These are phyloP conservation scores for Dexiosoma caninum DNA, from an alignment of 2,888 invertebrate genomes.

Conservation along the genomic window DNA sequence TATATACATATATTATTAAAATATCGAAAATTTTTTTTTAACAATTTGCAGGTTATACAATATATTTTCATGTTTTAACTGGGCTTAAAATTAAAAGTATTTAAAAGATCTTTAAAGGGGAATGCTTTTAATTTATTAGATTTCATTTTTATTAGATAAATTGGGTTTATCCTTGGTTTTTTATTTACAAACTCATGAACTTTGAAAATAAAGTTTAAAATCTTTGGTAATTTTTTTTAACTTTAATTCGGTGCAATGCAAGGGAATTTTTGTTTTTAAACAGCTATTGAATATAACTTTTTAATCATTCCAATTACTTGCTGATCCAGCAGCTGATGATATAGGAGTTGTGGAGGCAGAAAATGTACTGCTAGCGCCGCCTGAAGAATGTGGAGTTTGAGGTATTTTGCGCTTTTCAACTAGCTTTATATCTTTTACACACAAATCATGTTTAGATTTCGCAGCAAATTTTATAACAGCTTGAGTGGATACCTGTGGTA, in stretches of 20 bases:
- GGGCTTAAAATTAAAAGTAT: constrained; percentile 31
- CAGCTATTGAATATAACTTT: neutral
- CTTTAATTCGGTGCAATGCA: constrained; percentile 29
- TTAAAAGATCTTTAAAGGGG: constrained; percentile 45
- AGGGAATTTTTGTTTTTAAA: neutral
- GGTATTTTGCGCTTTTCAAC: constrained; percentile 78
- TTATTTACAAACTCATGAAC: constrained; percentile 16
- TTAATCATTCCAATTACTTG: constrained; percentile 70
- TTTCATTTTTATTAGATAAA: constrained; percentile 25
- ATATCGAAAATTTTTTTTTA: constrained; percentile 4
- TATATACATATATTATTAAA: constrained; percentile 18
- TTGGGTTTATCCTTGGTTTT: neutral
- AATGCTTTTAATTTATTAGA: constrained; percentile 56
- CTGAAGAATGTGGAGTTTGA: constrained; percentile 55
- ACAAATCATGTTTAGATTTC: constrained; percentile 87
- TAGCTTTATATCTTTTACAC: constrained; percentile 88
- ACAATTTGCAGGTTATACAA: too few relatives aligned
- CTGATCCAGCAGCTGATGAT: constrained; percentile 62
- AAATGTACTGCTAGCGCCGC: constrained; percentile 54
- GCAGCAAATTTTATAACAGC: constrained; percentile 91
- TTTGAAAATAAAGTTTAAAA: constrained; percentile 49
- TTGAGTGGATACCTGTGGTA: constrained; percentile 88
- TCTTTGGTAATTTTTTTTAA: constrained; percentile 66
- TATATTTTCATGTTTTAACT: too few relatives aligned
- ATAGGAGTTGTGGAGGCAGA: constrained; percentile 56